Evolutionary conservation across 2,888 invertebrate species (phyloP), one percentile per base, ranked within the genome.

Genomic region (Patella depressa): DNA sequence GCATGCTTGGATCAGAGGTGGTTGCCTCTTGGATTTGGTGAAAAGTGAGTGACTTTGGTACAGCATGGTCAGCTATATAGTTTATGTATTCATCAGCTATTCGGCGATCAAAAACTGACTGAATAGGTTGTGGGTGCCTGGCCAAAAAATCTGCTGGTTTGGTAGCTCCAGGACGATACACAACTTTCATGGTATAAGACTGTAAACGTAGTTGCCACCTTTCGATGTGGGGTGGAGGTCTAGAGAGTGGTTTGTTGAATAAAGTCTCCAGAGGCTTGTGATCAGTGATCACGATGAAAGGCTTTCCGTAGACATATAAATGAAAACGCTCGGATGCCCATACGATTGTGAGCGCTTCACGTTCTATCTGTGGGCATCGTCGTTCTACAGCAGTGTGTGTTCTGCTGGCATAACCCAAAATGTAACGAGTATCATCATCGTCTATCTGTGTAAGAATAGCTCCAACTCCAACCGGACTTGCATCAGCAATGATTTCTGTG

Each of bases 251-350:
- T 74, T 84, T 86, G 19, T 81, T 77, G 65, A 86, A 83, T 29
- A 89, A 83, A 17, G 80, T 75, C 19, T 82, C 77, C 29, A 89
- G 78, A 1, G 88, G 88, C 77, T 87, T 86, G 81, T 89, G 88
- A 79, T 85, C 86, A 12, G 84, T 85, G 71, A 83, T 55, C 1
- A 89, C 71, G 3, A 71, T 81, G 74, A 88, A 85, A 45, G 53
- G 57, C n/a, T 57, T 76, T 34, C 88, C 89, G 74, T 80, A 83
- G 5, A 89, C 73, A 71, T 84, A 88, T n/a, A 86, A 29, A 57
- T 85, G 82, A 78, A 86, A 89, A 70, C 86, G 85, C 77, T 88
- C 86, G 57, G 83, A 81, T 5, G 81, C 80, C 86, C 84, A 88
- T 0, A 86, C 83, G 3, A 87, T 81, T 4, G 85, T 85, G 34